Base-by-base conservation (phyloP, 2,113 vertebrate species). In the Bambusicola thoracicus region DNA sequence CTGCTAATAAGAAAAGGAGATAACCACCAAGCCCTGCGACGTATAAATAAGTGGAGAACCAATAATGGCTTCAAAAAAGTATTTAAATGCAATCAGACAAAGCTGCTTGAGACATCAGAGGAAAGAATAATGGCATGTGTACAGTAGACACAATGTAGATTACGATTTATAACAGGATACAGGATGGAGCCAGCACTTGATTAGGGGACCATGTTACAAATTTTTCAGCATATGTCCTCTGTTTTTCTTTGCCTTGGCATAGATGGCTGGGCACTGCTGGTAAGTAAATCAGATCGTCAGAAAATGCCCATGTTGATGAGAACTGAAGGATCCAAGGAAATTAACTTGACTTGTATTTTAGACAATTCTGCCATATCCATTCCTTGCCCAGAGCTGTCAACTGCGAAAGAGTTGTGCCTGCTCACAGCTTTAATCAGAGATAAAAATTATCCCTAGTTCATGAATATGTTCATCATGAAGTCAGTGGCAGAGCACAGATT, bases 141-240 rank as follows among this genome's bases (percentile, higher is more conserved):
- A 94, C 78, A 81, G 92, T 96, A 97, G 94, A 97, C 91, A 95
- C 96, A 96, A 94, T 92, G 92, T 85, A 96, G 97, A 97, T 97
- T 97, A 84, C 89, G 92, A 96, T 97, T 98, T 98, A 96, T 97
- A 96, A 98, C 97, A 97, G 97, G 97, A 97, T 97, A 93, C 97
- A 97, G 98, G 98, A 97, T 97, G 97, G 97, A 97, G 97, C 97
- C 93, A 91, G 96, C 81, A 63, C 92, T 97, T 98, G 96, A 97
- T 98, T 97, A 96, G 89, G 78, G 69, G 89, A 84, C 95, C 87
- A 95, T 82, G 69, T 81, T 91, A 97, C 90, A 96, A 96, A 96
- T 97, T 95, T 92, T 97, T 96, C 95, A 94, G 95, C 96, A 97
- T 96, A 95, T 97, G 95, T 97, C 90, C 96, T 95, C 92, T 95